These are phyloP conservation scores for Nemoura dubitans DNA, from an alignment of 2,888 invertebrate species.

Conservation along the genomic window DNA sequence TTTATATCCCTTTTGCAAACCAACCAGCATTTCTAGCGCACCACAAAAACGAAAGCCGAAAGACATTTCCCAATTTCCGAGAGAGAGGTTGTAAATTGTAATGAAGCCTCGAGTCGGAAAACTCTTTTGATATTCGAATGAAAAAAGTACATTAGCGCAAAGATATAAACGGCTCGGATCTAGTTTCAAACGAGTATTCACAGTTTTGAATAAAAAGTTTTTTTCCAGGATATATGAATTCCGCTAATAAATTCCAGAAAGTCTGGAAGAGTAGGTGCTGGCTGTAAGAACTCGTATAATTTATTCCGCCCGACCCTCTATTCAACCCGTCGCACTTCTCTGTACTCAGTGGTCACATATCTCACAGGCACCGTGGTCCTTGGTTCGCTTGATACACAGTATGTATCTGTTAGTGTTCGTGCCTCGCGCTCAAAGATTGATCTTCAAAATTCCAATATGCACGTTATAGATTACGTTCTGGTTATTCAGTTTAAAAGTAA, in stretches of 20 bases:
- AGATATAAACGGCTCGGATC: background rate
- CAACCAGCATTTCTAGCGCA: background rate
- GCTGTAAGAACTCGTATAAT: too few species aligned
- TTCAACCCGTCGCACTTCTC: background rate
- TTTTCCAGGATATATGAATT: background rate
- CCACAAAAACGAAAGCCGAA: background rate
- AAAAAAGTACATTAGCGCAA: background rate
- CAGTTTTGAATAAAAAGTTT: background rate
- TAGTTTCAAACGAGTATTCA: background rate
- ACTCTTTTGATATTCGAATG: background rate
- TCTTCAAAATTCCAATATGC: background rate
- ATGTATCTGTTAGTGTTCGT: background rate
- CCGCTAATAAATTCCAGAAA: background rate
- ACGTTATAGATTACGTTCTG: background rate
- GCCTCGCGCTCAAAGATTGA: background rate
- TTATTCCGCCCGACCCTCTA: background rate
- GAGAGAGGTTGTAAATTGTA: background rate
- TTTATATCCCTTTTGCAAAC: background rate
- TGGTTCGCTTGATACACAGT: too few species aligned
- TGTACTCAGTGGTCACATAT: background rate
- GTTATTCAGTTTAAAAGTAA: background rate
- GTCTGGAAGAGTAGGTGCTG: background rate
- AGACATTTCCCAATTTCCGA: background rate
- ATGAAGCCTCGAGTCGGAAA: background rate
- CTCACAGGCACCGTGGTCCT: background rate